Evolutionary conservation across 1,140 invertebrate genomes (phyloP).

Genomic region (Caerostris darwini): DNA sequence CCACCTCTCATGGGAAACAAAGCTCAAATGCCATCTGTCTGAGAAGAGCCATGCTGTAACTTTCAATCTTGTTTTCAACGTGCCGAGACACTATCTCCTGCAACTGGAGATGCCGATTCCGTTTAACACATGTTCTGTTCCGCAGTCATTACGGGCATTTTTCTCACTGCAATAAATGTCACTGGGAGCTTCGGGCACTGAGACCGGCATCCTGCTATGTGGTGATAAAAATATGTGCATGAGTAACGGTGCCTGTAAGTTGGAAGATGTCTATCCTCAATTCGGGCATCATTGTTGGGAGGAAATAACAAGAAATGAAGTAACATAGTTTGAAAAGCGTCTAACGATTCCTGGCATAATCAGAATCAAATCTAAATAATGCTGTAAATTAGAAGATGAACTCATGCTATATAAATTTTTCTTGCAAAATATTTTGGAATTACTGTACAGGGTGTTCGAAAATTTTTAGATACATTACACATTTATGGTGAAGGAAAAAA

Average conservation of each 20-base stretch:
- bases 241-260: neutral
- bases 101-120: slow-evolving; percentile 20
- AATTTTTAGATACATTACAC: too few relatives aligned
- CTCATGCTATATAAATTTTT: too few relatives aligned
- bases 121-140: slow-evolving; percentile 10
- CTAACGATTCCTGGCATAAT: too few relatives aligned
- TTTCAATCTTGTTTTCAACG: slow-evolving; percentile 7
- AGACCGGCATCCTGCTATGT: neutral
- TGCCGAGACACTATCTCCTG: slow-evolving; percentile 16
- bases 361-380: too few relatives aligned
- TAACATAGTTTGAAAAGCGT: too few relatives aligned
- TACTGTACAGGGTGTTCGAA: too few relatives aligned
- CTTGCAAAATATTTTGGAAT: too few relatives aligned
- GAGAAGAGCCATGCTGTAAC: slow-evolving; percentile 18
- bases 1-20: slow-evolving; percentile 60
- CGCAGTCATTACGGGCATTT: slow-evolving; percentile 26
- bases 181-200: neutral
- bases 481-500: too few relatives aligned
- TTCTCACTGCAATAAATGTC: slow-evolving; percentile 26
- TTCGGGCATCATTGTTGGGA: neutral
- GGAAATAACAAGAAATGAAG: too few relatives aligned
- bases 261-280: neutral
- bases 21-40: slow-evolving; percentile 48
- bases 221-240: neutral
- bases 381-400: too few relatives aligned